A percentile compares a stretch with the other conserved stretches of the same genome.
Evolutionary conservation across 2,797 vertebrate species (phyloP).

Genomic region (Liasis olivaceus): DNA sequence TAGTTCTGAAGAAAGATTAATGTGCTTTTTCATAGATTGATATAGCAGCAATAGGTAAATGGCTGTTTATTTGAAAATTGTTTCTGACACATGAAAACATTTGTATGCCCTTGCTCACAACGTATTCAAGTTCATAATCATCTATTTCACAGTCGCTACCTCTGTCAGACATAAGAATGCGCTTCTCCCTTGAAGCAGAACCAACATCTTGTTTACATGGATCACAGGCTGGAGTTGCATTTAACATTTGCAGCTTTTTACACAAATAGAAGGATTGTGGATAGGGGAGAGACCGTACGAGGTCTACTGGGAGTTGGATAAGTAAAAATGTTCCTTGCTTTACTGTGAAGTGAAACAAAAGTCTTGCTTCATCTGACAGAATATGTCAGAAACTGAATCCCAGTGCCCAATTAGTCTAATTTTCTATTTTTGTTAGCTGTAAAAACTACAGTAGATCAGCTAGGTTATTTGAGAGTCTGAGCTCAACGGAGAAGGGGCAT

Average conservation of each 20-base stretch:
- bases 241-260: neutral
- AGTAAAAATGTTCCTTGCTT: neutral
- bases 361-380: neutral
- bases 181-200: conserved; percentile 34
- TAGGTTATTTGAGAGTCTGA: neutral
- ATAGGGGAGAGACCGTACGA: too few species aligned
- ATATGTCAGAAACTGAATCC: neutral
- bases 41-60: conserved; percentile 11
- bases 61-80: conserved; percentile 44
- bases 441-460: neutral
- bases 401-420: neutral
- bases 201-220: conserved; percentile 1
- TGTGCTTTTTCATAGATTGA: conserved; percentile 11
- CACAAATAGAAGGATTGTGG: neutral
- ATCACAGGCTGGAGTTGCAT: conserved; percentile 31
- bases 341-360: neutral
- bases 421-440: neutral
- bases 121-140: conserved; percentile 24
- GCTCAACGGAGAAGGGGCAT: neutral
- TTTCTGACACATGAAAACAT: conserved; percentile 26
- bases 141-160: conserved; percentile 20
- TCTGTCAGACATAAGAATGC: conserved; percentile 17
- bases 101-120: conserved; percentile 35
- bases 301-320: neutral
- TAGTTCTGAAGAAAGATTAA: conserved; percentile 11